These are phyloP conservation scores for Henricia sp. DNA, from an alignment of 53 echinoderm and acorn worm species.

Conservation along the genomic window DNA sequence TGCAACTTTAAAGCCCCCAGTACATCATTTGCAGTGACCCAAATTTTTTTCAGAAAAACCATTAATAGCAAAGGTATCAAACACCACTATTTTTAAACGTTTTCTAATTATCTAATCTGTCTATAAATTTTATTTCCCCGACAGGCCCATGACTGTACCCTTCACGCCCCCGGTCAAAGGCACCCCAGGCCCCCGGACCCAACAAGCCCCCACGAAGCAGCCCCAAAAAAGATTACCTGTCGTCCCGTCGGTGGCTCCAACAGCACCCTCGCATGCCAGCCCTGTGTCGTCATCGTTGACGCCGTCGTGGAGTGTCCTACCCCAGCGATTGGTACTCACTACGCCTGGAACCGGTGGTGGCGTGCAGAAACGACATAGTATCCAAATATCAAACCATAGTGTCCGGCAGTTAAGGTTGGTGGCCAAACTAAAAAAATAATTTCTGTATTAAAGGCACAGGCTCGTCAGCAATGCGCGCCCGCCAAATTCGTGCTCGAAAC, in stretches of 20 bases:
- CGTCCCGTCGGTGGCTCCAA: neutral
- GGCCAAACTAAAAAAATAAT: no score
- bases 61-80: no score
- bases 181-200: slow-evolving; percentile 28
- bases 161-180: slow-evolving; percentile 72
- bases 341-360: slow-evolving; percentile 29
- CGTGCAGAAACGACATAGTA: slow-evolving; percentile 43
- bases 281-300: neutral
- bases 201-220: neutral
- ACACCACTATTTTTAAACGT: neutral
- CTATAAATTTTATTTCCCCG: neutral
- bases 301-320: slow-evolving; percentile 61
- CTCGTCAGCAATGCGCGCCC: no score
- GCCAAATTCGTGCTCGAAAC: no score
- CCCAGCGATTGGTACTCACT: slow-evolving; percentile 60
- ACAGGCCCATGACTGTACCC: slow-evolving; percentile 46
- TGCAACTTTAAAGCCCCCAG: no score
- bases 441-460: no score
- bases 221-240: neutral
- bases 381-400: slow-evolving; percentile 62
- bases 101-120: neutral
- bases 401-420: slow-evolving; percentile 70
- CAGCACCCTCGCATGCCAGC: neutral
- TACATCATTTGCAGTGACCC: no score
- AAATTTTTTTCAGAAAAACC: no score